Percentiles rank a stretch among this genome's conserved stretches.
Conservation (phyloP, 2,888 invertebrate species). For the Parthenolecanium corni region DNA sequence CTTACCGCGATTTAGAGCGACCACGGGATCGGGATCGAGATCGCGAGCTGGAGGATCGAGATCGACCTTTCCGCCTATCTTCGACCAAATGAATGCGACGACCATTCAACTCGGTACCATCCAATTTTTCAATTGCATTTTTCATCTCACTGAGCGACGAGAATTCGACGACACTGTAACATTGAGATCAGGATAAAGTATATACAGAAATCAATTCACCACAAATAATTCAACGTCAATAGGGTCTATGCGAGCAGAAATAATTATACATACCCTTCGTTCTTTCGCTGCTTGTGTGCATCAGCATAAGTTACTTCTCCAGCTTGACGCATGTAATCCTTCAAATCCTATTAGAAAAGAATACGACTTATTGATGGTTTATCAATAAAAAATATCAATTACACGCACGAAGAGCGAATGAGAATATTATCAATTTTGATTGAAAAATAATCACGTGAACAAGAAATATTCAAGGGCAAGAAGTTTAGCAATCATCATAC, state of each 20-base stretch:
- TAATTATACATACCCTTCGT: constrained; percentile 75
- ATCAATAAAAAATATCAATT: too few relatives aligned
- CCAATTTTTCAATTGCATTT: constrained; percentile 89
- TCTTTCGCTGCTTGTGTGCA: constrained; percentile 89
- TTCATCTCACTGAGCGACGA: constrained; percentile 90
- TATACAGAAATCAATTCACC: too few relatives aligned
- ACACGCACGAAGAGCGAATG: too few relatives aligned
- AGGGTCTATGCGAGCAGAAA: too few relatives aligned
- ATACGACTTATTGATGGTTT: too few relatives aligned
- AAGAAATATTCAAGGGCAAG: too few relatives aligned
- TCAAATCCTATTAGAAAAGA: constrained; percentile 65
- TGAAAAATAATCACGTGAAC: too few relatives aligned
- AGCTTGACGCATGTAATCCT: constrained; percentile 98
- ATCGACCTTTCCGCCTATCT: constrained; percentile 41
- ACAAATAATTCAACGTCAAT: too few relatives aligned
- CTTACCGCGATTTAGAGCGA: constrained; percentile 36
- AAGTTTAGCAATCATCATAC: too few relatives aligned
- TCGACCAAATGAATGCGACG: constrained; percentile 83
- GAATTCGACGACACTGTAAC: constrained; percentile 85
- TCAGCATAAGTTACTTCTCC: constrained; percentile 99
- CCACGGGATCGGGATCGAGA: constrained; percentile 52
- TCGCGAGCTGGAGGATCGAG: constrained; percentile 42
- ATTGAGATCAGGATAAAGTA: not conserved
- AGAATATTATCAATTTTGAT: too few relatives aligned
- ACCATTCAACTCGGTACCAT: constrained; percentile 93